phyloP scores from a whole-genome alignment of 1,140 invertebrate genomes.

The Leptopilina boulardi region DNA sequence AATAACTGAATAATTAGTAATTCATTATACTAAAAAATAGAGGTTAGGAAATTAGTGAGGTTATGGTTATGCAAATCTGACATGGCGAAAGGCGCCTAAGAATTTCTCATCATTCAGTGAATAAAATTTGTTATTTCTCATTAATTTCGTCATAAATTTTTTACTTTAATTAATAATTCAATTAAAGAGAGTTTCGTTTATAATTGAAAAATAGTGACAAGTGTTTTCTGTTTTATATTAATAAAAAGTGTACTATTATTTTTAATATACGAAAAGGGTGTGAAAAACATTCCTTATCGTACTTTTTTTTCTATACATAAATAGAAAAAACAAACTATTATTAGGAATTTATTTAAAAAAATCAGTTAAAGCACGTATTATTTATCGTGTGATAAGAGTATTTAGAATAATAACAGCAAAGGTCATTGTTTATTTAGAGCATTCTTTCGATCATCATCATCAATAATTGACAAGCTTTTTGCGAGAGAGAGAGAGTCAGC shows the following conservation, averaged over 20 bases:
- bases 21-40: not conserved
- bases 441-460: not conserved
- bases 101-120: not conserved
- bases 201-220: not conserved
- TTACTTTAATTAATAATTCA: too few species aligned
- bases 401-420: not conserved
- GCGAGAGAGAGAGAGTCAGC: too few species aligned
- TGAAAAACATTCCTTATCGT: not conserved
- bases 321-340: not conserved
- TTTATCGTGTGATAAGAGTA: not conserved
- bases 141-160: too few species aligned
- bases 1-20: too few species aligned
- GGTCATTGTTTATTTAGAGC: constrained; percentile 8
- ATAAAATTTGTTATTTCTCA: too few species aligned
- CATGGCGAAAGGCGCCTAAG: not conserved
- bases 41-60: not conserved
- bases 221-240: not conserved
- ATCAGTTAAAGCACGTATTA: not conserved
- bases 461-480: constrained; percentile 1
- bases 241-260: too few species aligned
- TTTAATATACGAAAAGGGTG: too few species aligned
- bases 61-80: not conserved
- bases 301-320: not conserved
- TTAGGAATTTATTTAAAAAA: not conserved
- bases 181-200: too few species aligned